Evolutionary conservation across 2,888 invertebrate species (phyloP).

Genomic region (Catocala sponsa): DNA sequence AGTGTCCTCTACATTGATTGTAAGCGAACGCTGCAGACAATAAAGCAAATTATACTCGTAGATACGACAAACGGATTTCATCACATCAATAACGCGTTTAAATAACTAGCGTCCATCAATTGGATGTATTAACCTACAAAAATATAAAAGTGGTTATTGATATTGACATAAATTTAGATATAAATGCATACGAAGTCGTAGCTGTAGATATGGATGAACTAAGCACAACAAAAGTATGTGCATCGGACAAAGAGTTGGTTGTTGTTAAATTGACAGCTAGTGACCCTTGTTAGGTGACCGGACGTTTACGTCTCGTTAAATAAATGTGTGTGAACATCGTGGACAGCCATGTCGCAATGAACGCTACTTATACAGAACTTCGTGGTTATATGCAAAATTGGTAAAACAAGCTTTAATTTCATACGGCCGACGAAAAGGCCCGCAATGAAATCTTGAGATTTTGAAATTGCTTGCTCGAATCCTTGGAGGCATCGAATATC

Average conservation of each 20-base stretch:
- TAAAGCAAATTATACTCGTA: constrained; percentile 71
- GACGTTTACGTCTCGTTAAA: constrained; percentile 64
- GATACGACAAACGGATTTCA: constrained; percentile 58
- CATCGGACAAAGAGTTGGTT: constrained; percentile 55
- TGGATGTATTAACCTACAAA: constrained; percentile 33
- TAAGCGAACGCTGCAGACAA: constrained; percentile 70
- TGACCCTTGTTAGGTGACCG: constrained; percentile 65
- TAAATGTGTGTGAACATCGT: constrained; percentile 55
- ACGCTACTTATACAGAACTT: constrained; percentile 36
- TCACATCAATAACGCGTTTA: constrained; percentile 56
- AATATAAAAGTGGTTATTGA: constrained; percentile 14
- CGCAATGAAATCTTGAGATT: constrained; percentile 32
- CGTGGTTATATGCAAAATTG: constrained; percentile 45
- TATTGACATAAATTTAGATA: constrained; percentile 7
- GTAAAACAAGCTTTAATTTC: constrained; percentile 46
- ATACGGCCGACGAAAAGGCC: constrained; percentile 39
- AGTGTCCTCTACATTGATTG: constrained; percentile 75
- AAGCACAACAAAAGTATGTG: constrained; percentile 50
- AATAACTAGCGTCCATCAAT: constrained; percentile 51
- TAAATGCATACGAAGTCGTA: not conserved
- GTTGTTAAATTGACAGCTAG: constrained; percentile 62
- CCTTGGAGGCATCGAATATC: constrained; percentile 17
- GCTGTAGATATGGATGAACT: constrained; percentile 38
- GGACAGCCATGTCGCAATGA: constrained; percentile 54
- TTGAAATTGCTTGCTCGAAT: constrained; percentile 16